Evolutionary conservation across 2,113 vertebrate species (phyloP).

Genomic region (Cebidichthys violaceus): DNA sequence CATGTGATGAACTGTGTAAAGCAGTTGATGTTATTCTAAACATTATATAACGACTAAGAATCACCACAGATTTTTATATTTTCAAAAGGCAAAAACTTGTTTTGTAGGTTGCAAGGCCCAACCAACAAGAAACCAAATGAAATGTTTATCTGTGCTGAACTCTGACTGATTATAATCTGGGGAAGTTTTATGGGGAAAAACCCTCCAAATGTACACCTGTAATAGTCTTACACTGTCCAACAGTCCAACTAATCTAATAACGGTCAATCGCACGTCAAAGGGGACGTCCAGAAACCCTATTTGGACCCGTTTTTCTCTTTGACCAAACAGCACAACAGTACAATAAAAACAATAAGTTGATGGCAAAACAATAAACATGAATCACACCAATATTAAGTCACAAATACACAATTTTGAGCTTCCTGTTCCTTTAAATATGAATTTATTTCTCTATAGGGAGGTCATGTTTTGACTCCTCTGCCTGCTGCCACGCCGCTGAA

Average conservation of each 20-base stretch:
- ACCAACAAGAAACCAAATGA: neutral
- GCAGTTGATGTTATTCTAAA: neutral
- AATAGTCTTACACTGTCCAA: neutral
- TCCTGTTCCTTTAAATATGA: neutral
- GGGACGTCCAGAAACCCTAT: too few relatives aligned
- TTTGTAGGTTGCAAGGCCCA: neutral
- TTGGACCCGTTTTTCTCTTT: neutral
- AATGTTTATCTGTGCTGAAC: too few relatives aligned
- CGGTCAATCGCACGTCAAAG: neutral
- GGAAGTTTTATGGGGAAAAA: neutral
- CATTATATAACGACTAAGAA: neutral
- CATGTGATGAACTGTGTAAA: neutral
- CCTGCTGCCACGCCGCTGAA: slow-evolving; percentile 87
- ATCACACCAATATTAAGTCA: neutral
- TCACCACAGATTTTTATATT: neutral
- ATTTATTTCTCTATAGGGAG: slow-evolving; percentile 76
- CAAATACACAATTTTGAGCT: neutral
- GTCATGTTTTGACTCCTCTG: slow-evolving; percentile 86
- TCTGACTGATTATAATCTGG: too few relatives aligned
- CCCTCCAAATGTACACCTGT: neutral
- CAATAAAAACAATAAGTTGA: neutral
- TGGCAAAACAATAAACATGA: neutral
- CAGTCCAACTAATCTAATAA: neutral
- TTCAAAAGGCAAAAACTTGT: neutral
- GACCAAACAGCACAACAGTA: neutral